Evolutionary conservation across 2,113 vertebrate genomes (phyloP).

Genomic region (Puma concolor): DNA sequence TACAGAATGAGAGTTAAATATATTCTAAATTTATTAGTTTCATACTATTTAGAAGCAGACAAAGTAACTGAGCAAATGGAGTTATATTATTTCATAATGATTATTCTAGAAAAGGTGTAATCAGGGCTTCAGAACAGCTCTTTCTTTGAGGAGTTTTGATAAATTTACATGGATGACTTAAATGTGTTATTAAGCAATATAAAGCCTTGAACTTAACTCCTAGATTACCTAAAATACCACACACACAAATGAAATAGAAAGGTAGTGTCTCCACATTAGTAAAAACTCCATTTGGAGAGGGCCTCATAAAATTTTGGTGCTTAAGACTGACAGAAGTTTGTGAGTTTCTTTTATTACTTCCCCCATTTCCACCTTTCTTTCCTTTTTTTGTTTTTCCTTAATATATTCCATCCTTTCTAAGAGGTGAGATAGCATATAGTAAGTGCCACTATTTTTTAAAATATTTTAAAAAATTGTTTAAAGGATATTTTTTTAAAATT

Average conservation of each 20-base stretch:
- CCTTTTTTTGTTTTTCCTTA: background rate
- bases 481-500: background rate
- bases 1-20: background rate
- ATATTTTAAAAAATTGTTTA: background rate
- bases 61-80: background rate
- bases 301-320: background rate
- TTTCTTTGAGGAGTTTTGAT: background rate
- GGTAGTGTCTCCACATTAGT: background rate
- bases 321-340: background rate
- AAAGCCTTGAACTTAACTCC: slow-evolving; percentile 29
- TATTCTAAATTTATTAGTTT: slow-evolving; percentile 2
- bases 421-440: background rate
- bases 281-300: background rate
- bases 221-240: background rate
- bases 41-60: background rate
- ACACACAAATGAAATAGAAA: background rate
- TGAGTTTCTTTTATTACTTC: background rate
- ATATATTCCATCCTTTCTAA: background rate
- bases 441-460: background rate
- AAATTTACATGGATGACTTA: background rate
- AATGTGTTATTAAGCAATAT: background rate
- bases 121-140: background rate
- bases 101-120: background rate
- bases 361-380: background rate
- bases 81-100: background rate